Evolutionary conservation across 2,113 vertebrate genomes (phyloP), one percentile per base, ranked within the genome.

Genomic region (Poeciliopsis prolifica): DNA sequence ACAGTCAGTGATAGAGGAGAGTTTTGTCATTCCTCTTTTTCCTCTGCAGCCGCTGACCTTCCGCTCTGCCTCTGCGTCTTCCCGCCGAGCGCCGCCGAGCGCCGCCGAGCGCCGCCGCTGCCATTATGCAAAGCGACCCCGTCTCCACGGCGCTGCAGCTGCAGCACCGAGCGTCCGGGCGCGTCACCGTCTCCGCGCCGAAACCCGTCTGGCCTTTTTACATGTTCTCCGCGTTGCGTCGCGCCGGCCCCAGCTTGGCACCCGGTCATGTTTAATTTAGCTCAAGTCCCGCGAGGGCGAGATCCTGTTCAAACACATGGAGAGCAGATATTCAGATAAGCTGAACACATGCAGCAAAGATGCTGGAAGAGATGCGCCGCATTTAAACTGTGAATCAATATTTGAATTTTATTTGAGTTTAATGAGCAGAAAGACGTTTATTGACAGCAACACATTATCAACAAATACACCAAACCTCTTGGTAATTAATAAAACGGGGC

Each of bases 171-270:
- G 86, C 89, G 89, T 92, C 91, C 17, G 70, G 88, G n/a, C 61
- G 58, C 4, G 69, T 91, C 82, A 73, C 69, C 65, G 15, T 91
- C 85, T 87, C 82, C 40, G 14, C 81, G 79, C 71, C 75, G 71
- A 86, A 88, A 79, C 74, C 78, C 78, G 88, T 87, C 88, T 89
- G 87, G 91, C 88, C 89, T 92, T 92, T 91, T 89, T 89, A 89
- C 83, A 82, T 86, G 88, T 90, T 84, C 83, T 73, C 85, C 82
- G 77, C 31, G 79, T 77, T 68, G 75, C 86, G 78, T 37, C 29
- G 74, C 82, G 77, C 44, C 1, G 30, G 40, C 70, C 76, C 54
- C 58, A 42, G 86, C 79, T 75, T 89, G 89, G 87, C 88, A 89
- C 79, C 86, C 84, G 81, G 89, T 92, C 88, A 22, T 2, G 73